phyloP scores from a whole-genome alignment of 2,888 invertebrate species.

The Griposia aprilina region DNA sequence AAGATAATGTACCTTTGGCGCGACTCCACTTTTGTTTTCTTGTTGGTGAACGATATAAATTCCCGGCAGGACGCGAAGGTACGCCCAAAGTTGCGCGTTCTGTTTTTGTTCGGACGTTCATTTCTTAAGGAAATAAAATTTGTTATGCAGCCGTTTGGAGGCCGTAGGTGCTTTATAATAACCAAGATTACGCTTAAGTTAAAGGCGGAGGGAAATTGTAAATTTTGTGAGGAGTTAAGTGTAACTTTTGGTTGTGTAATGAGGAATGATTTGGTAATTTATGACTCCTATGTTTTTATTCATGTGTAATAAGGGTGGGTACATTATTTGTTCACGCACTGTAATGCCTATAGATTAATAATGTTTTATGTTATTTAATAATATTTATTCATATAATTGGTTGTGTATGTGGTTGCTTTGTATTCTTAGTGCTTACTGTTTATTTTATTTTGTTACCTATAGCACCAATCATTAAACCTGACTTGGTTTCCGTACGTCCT shows the following conservation, averaged over 20 bases:
- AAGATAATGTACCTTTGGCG: slow-evolving; percentile 91
- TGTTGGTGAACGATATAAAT: slow-evolving; percentile 89
- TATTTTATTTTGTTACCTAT: no score
- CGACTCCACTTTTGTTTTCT: slow-evolving; percentile 90
- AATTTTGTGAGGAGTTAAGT: slow-evolving; percentile 59
- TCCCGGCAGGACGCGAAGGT: slow-evolving; percentile 82
- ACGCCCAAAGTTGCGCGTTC: slow-evolving; percentile 87
- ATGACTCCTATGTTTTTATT: background rate
- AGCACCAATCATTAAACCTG: no score
- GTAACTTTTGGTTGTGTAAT: slow-evolving; percentile 46
- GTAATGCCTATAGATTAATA: no score
- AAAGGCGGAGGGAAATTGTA: slow-evolving; percentile 56
- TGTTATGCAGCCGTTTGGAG: slow-evolving; percentile 83
- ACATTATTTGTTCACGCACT: no score
- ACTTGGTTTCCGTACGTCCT: no score
- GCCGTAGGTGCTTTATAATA: slow-evolving; percentile 80
- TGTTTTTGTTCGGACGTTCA: slow-evolving; percentile 88
- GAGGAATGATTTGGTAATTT: background rate
- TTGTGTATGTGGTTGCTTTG: no score
- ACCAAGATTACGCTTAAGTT: slow-evolving; percentile 66
- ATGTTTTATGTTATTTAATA: no score
- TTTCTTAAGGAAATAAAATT: slow-evolving; percentile 84
- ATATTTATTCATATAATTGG: no score
- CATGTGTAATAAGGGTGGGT: no score
- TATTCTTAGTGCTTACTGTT: no score